Conservation (phyloP, 2,888 invertebrate genomes). For the Gerris lacustris region DNA sequence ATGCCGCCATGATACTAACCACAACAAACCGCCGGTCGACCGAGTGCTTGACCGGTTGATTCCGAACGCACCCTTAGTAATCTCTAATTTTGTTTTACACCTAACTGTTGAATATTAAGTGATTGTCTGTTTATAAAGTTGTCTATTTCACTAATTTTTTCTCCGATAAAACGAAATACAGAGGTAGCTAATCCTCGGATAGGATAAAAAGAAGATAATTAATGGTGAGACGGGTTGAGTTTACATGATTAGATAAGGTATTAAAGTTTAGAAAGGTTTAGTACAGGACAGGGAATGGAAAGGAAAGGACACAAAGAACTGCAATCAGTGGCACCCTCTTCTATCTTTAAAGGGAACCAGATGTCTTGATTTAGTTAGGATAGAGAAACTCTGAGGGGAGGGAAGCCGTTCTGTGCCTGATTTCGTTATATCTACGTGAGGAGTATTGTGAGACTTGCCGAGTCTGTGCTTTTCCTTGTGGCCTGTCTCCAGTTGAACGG, state of each 20-base stretch:
- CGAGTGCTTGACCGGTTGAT: too few species aligned
- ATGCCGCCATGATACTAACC: too few species aligned
- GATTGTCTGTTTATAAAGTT: too few species aligned
- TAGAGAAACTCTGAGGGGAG: neutral
- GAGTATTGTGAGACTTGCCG: neutral
- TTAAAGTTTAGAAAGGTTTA: too few species aligned
- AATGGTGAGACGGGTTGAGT: neutral
- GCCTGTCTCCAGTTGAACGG: neutral
- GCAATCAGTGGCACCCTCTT: neutral
- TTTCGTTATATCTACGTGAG: conserved; percentile 2
- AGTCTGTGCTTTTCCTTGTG: neutral
- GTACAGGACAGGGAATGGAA: neutral
- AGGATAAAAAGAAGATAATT: too few species aligned
- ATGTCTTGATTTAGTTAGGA: conserved; percentile 5
- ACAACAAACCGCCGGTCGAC: too few species aligned
- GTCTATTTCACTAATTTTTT: too few species aligned
- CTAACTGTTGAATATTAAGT: too few species aligned
- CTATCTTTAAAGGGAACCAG: conserved; percentile 1
- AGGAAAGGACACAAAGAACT: neutral
- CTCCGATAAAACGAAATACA: too few species aligned
- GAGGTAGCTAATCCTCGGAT: too few species aligned
- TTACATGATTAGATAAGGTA: neutral
- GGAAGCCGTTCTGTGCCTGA: neutral
- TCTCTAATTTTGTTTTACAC: too few species aligned
- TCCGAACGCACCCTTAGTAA: too few species aligned